Evolutionary conservation across 1,140 invertebrate genomes (phyloP).

Genomic region (Andrena cerasifolii): DNA sequence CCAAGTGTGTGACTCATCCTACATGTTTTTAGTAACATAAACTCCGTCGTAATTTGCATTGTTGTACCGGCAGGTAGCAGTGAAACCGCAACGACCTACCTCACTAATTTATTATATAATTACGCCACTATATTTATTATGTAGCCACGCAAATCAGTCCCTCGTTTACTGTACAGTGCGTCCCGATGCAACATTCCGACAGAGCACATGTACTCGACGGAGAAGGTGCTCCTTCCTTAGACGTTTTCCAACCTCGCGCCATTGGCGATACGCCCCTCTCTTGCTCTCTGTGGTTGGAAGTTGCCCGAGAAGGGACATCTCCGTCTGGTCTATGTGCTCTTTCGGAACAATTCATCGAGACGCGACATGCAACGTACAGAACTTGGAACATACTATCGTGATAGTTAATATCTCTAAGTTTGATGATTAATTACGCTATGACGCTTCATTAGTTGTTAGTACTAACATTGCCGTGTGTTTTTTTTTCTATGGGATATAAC

Average conservation of each 20-base stretch:
- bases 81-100: slow-evolving; percentile 44
- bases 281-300: no score
- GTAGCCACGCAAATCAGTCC: slow-evolving; percentile 18
- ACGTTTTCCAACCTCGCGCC: no score
- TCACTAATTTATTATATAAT: slow-evolving; percentile 49
- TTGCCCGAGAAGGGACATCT: no score
- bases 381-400: slow-evolving; percentile 62
- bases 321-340: no score
- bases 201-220: no score
- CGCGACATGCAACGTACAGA: no score
- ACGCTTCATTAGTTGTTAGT: slow-evolving; percentile 76
- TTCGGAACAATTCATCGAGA: no score
- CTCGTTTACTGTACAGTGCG: slow-evolving; percentile 44
- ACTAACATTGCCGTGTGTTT: slow-evolving; percentile 75
- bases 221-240: no score
- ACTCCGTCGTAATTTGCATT: slow-evolving; percentile 3
- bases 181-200: no score
- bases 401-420: slow-evolving; percentile 71
- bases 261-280: no score
- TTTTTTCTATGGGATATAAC: slow-evolving; percentile 47
- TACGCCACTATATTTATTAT: slow-evolving; percentile 53
- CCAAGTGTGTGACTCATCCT: no score
- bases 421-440: slow-evolving; percentile 73
- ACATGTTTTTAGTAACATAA: slow-evolving; percentile 1
- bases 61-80: slow-evolving; percentile 26